Percentiles rank a stretch among this genome's conserved stretches.
Conservation (phyloP, 2,113 vertebrate species). For the Neotoma lepida region DNA sequence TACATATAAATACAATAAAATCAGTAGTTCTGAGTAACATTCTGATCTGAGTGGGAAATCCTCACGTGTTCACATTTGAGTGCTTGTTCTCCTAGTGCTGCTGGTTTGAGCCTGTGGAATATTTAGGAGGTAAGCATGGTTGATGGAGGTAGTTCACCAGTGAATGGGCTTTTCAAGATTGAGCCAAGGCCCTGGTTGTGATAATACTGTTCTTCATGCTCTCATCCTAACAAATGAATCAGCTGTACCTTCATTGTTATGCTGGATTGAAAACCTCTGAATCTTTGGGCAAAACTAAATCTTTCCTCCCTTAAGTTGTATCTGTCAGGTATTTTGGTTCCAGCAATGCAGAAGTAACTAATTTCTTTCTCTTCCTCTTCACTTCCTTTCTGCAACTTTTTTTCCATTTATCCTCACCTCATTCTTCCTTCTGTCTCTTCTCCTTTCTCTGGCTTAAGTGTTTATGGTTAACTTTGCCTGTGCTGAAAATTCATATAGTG, state of each 20-base stretch:
- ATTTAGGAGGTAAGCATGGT: not conserved
- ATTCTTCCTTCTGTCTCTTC: not conserved
- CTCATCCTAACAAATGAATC: not conserved
- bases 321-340: not conserved
- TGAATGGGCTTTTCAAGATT: not conserved
- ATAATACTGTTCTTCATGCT: not conserved
- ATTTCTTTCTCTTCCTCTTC: not conserved
- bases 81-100: not conserved
- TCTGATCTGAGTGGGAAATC: not conserved
- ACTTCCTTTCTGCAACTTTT: not conserved
- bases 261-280: not conserved
- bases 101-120: not conserved
- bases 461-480: not conserved
- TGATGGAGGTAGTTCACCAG: not conserved
- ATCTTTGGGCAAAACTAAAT: not conserved
- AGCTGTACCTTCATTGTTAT: not conserved
- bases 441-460: not conserved
- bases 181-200: not conserved
- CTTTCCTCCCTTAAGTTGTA: not conserved
- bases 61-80: not conserved
- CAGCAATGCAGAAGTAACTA: not conserved
- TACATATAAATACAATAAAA: conserved; percentile 34
- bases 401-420: not conserved
- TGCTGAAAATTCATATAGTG: not conserved
- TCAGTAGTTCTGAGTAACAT: not conserved